These are phyloP conservation scores for Mormyrus proboscirostris DNA, from an alignment of 2,797 vertebrate genomes.

Conservation along the genomic window DNA sequence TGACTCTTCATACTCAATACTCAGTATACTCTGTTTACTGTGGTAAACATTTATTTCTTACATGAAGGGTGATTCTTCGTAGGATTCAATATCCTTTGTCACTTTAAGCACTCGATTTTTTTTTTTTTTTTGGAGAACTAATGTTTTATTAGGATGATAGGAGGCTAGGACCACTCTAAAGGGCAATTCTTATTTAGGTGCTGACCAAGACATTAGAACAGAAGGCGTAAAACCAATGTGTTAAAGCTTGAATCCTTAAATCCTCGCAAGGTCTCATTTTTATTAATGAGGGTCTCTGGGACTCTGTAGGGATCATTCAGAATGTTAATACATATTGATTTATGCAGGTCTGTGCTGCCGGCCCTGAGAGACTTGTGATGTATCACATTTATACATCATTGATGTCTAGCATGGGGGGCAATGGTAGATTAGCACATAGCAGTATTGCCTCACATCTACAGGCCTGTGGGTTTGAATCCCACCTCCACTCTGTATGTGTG, in stretches of 20 bases:
- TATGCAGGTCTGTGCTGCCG: constrained; percentile 29
- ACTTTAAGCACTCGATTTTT: neutral
- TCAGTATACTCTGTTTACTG: too few species aligned
- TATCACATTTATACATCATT: constrained; percentile 16
- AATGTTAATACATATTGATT: constrained; percentile 43
- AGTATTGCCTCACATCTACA: neutral
- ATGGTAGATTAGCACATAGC: neutral
- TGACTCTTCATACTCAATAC: neutral
- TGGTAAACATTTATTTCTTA: neutral
- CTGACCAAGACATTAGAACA: constrained; percentile 13
- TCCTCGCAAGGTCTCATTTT: constrained; percentile 13
- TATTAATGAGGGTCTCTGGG: constrained; percentile 19
- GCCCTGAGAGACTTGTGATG: constrained; percentile 11
- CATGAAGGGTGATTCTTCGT: neutral
- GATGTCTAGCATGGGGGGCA: neutral
- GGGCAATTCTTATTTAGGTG: constrained; percentile 12
- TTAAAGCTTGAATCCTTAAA: constrained; percentile 24
- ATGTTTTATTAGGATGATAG: neutral
- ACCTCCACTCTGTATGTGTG: neutral
- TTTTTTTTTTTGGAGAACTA: neutral
- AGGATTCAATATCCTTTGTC: neutral
- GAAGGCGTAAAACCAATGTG: constrained; percentile 4
- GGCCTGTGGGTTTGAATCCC: neutral
- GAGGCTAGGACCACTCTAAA: neutral
- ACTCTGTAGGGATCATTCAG: constrained; percentile 27